phyloP scores from a whole-genome alignment of 1,140 invertebrate genomes.

The Oscheius sp. region DNA sequence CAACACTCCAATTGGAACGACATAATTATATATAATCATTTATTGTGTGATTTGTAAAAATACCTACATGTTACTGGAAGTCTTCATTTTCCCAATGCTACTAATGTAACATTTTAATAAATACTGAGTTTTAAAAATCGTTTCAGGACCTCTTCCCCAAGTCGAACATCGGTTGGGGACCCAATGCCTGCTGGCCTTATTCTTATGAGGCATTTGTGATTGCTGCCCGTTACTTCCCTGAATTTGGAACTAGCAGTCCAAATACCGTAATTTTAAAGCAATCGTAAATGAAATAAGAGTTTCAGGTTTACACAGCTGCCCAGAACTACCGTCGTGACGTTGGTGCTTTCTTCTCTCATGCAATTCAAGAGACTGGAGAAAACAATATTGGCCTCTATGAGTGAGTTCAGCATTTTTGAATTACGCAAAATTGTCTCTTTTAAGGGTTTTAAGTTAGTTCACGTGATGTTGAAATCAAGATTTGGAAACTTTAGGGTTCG shows the following conservation, averaged over 20 bases:
- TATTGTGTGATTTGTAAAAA: too few species aligned
- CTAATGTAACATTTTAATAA: too few species aligned
- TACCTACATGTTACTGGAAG: too few species aligned
- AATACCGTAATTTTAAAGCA: slow-evolving; percentile 3
- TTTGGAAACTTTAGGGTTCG: too few species aligned
- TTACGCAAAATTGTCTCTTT: neutral
- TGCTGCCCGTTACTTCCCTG: slow-evolving; percentile 56
- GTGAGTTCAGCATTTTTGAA: slow-evolving; percentile 5
- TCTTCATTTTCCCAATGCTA: too few species aligned
- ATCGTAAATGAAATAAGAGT: neutral
- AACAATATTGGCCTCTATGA: slow-evolving; percentile 41
- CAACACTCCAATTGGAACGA: too few species aligned
- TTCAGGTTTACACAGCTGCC: slow-evolving; percentile 29
- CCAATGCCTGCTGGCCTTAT: slow-evolving; percentile 52
- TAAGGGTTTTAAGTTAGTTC: too few species aligned
- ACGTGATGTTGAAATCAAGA: too few species aligned
- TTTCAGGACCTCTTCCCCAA: slow-evolving; percentile 53
- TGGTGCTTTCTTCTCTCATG: slow-evolving; percentile 43
- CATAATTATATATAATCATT: too few species aligned
- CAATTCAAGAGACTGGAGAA: slow-evolving; percentile 44
- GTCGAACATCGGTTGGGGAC: slow-evolving; percentile 57
- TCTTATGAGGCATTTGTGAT: slow-evolving; percentile 56
- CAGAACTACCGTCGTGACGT: slow-evolving; percentile 38
- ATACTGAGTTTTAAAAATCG: too few species aligned
- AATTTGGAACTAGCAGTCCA: slow-evolving; percentile 46